These are phyloP conservation scores for Peromyscus melanophrys DNA, from an alignment of 2,797 vertebrate species.

Conservation along the genomic window DNA sequence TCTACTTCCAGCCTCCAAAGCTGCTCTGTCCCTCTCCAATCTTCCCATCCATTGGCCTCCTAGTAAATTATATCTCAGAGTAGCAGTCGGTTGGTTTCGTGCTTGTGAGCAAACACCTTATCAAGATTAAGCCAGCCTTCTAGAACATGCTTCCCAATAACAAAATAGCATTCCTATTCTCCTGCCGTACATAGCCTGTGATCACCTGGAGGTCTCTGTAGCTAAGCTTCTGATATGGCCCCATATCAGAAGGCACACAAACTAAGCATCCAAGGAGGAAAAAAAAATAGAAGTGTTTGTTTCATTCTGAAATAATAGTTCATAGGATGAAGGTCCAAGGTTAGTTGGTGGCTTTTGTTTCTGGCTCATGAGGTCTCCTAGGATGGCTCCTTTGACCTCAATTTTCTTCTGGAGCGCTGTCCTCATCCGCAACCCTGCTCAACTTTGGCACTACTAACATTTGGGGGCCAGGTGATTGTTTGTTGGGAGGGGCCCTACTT, in stretches of 20 bases:
- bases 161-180: not conserved
- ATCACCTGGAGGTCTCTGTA: not conserved
- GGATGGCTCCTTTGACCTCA: not conserved
- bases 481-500: not conserved
- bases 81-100: not conserved
- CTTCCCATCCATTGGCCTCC: not conserved
- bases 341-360: not conserved
- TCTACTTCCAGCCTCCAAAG: not conserved
- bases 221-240: not conserved
- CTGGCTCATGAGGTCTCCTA: not conserved
- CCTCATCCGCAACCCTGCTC: not conserved
- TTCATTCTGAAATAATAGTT: not conserved
- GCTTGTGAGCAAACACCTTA: not conserved
- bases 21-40: not conserved
- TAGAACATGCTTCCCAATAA: not conserved
- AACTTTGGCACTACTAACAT: rapidly evolving
- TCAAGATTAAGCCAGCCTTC: not conserved
- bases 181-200: not conserved
- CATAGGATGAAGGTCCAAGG: not conserved
- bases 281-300: not conserved
- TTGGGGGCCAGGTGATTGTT: not conserved
- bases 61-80: not conserved
- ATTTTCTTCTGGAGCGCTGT: not conserved
- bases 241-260: not conserved
- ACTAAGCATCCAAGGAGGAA: not conserved